Evolutionary conservation across 2,888 invertebrate species (phyloP), one percentile per base, ranked within the genome.

Genomic region (Fissipunctia ypsillon): DNA sequence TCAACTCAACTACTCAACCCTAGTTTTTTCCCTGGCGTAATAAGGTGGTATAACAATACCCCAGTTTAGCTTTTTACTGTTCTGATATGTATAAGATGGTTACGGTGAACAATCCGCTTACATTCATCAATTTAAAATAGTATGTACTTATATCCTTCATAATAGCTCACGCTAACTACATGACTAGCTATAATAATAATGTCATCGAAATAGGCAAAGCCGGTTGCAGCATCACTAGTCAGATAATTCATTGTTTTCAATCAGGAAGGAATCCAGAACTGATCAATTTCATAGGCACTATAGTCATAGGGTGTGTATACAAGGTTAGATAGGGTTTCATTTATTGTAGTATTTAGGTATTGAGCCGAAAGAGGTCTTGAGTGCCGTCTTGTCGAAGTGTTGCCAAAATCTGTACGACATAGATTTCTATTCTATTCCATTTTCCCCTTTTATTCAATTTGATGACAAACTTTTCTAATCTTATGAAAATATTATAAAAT

Each of bases 121-220:
- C 50, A 45, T 45, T 25, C n/a, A n/a, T 50, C 50, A n/a, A 50
- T 50, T 50, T 50, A n/a, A 50, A 50, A 50, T 50, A 50, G n/a
- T 50, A n/a, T 50, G 10, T n/a, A n/a, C n/a, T n/a, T 50, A 50
- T 50, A 50, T 50, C n/a, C n/a, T 1, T n/a, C n/a, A n/a, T 48
- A n/a, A n/a, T n/a, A n/a, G 22, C 10, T n/a, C n/a, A 50, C 50
- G 1, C 12, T 50, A 1, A 50, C 12, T 48, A 50, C n/a, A 50
- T 25, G 12, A n/a, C n/a, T n/a, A n/a, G 12, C 50, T n/a, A 12
- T 12, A 50, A n/a, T 50, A n/a, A 35, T 50, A 50, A 50, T 50
- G 50, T 59, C 35, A 38, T 59, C 35, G 9, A 14, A 59, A 59
- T 35, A 16, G 16, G 14, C 35, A n/a, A 35, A 35, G n/a, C 48